Evolutionary conservation across 2,888 invertebrate genomes (phyloP).

Genomic region (Sympetrum striolatum): DNA sequence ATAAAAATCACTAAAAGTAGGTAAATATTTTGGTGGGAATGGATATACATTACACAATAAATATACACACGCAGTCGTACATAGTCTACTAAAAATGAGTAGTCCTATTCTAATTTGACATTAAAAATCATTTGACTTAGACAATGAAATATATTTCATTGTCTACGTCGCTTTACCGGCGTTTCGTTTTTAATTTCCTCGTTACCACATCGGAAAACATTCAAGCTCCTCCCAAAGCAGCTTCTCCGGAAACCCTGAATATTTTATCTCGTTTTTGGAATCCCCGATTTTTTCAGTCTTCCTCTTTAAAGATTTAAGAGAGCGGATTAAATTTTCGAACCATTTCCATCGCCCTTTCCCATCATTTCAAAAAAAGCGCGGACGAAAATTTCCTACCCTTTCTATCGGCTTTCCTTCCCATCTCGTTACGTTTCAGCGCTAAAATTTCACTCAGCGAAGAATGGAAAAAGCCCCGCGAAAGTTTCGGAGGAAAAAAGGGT

Average conservation of each 20-base stretch:
- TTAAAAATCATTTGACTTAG: too few relatives aligned
- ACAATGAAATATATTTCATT: too few relatives aligned
- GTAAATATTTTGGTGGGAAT: too few relatives aligned
- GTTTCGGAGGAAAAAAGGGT: not conserved
- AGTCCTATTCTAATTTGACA: too few relatives aligned
- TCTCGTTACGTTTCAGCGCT: not conserved
- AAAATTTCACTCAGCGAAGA: not conserved
- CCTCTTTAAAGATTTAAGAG: not conserved
- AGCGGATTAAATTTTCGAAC: too few relatives aligned
- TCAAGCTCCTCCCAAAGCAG: not conserved
- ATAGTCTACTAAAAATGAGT: too few relatives aligned
- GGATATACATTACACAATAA: too few relatives aligned
- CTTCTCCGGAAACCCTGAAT: not conserved
- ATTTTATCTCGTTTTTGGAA: not conserved
- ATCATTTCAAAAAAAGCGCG: not conserved
- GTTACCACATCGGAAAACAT: not conserved
- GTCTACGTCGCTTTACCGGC: too few relatives aligned
- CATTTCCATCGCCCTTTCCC: too few relatives aligned
- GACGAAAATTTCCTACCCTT: not conserved
- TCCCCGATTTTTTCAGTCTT: not conserved
- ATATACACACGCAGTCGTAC: too few relatives aligned
- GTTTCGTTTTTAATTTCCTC: too few relatives aligned
- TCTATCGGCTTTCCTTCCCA: not conserved
- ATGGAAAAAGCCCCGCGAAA: not conserved
- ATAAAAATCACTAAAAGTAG: too few relatives aligned